These are phyloP conservation scores for Agrenia bidenticulata DNA, from an alignment of 2,888 invertebrate species.

Conservation along the genomic window DNA sequence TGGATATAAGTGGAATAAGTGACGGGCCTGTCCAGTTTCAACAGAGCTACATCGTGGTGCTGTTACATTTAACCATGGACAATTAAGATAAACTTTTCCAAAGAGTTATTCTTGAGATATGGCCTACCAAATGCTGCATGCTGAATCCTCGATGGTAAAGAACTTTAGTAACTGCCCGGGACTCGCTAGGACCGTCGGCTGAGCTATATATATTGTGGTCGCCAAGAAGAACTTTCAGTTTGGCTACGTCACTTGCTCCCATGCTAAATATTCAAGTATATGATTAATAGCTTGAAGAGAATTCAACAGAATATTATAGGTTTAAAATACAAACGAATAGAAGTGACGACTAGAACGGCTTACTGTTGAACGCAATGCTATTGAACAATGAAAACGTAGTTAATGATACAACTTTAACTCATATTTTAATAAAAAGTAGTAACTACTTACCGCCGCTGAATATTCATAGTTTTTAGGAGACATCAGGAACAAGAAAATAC, in stretches of 20 bases:
- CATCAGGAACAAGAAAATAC: too few species aligned
- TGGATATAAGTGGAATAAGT: conserved; percentile 70
- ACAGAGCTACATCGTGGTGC: conserved; percentile 80
- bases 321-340: background rate
- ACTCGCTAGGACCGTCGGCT: conserved; percentile 72
- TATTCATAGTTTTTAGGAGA: too few species aligned
- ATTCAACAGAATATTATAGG: background rate
- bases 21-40: conserved; percentile 76
- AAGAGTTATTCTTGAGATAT: background rate
- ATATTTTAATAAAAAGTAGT: too few species aligned
- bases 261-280: conserved; percentile 64
- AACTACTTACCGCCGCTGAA: too few species aligned
- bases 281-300: too few species aligned
- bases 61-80: conserved; percentile 56
- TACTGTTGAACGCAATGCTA: conserved; percentile 54
- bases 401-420: too few species aligned
- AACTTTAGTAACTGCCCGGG: conserved; percentile 76
- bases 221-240: conserved; percentile 75
- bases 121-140: conserved; percentile 73
- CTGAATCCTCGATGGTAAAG: conserved; percentile 84
- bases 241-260: conserved; percentile 84
- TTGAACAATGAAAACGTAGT: too few species aligned
- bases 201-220: conserved; percentile 77
- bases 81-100: conserved; percentile 2
- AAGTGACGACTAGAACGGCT: conserved; percentile 36